These are phyloP conservation scores for Coryphaenoides rupestris DNA, from an alignment of 2,113 vertebrate genomes.

Conservation along the genomic window DNA sequence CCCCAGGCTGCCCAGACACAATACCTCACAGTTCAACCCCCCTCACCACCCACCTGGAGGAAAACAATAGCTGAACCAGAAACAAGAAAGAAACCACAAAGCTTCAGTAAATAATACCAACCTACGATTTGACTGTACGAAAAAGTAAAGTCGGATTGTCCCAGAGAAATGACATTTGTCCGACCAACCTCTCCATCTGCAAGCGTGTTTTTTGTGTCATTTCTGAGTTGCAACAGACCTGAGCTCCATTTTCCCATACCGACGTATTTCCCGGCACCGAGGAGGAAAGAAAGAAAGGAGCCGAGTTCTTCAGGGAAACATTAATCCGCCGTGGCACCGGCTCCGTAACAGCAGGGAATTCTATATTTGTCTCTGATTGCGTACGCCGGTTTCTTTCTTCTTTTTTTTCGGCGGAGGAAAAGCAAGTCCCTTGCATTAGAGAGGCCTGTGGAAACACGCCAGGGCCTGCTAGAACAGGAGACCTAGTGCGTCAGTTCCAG, in stretches of 20 bases:
- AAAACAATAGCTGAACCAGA: slow-evolving; percentile 21
- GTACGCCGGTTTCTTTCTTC: slow-evolving; percentile 64
- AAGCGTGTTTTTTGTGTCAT: slow-evolving; percentile 41
- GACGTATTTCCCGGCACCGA: slow-evolving; percentile 39
- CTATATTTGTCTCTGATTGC: slow-evolving; percentile 65
- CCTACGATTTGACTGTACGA: slow-evolving; percentile 24
- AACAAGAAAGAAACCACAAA: slow-evolving; percentile 33
- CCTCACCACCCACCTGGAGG: too few relatives aligned
- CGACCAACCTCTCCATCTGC: slow-evolving; percentile 50
- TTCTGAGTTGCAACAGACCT: slow-evolving; percentile 42
- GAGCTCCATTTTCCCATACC: slow-evolving; percentile 40
- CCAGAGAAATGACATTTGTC: slow-evolving; percentile 31
- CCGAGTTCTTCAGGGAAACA: slow-evolving; percentile 52
- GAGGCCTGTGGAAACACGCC: slow-evolving; percentile 52
- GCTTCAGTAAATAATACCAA: slow-evolving; percentile 31
- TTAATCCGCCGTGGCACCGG: slow-evolving; percentile 51
- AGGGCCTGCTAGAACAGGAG: slow-evolving; percentile 50
- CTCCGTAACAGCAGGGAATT: slow-evolving; percentile 52
- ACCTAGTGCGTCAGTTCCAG: slow-evolving; percentile 51
- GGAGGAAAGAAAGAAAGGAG: slow-evolving; percentile 38
- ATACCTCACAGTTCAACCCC: background rate
- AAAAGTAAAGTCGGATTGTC: slow-evolving; percentile 46
- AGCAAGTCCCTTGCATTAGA: slow-evolving; percentile 51
- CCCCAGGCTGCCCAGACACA: slow-evolving; percentile 19
- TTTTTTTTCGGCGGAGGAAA: slow-evolving; percentile 61